Conservation (phyloP, 2,113 vertebrate species). For the Aix galericulata region DNA sequence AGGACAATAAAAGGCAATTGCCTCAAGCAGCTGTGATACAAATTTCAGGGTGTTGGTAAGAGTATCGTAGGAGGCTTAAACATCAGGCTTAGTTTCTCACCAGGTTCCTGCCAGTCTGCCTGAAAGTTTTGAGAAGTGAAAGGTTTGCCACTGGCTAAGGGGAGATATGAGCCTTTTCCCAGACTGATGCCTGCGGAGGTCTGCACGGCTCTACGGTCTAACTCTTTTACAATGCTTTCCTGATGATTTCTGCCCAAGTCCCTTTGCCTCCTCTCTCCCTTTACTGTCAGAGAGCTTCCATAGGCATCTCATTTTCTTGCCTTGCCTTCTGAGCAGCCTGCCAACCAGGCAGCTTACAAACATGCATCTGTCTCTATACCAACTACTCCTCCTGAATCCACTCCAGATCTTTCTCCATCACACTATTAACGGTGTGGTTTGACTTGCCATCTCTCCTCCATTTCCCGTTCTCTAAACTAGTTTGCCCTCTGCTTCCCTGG, state of each 20-base stretch:
- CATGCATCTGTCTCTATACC: neutral
- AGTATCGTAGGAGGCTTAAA: neutral
- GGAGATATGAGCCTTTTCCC: neutral
- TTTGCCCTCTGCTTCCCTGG: neutral
- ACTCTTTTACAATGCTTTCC: neutral
- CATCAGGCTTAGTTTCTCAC: neutral
- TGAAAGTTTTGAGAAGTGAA: neutral
- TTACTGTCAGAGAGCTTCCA: neutral
- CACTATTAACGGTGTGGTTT: neutral
- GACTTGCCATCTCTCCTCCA: neutral
- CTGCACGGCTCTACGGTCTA: neutral
- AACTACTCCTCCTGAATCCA: neutral
- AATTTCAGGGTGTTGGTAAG: neutral
- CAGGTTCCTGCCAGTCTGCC: neutral
- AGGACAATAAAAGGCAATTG: neutral
- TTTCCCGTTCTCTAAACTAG: neutral
- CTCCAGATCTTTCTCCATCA: neutral
- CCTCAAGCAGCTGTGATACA: neutral
- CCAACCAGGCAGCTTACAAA: neutral
- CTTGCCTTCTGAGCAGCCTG: neutral
- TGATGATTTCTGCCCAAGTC: neutral
- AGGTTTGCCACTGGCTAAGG: neutral
- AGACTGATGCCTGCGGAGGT: neutral
- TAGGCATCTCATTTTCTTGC: neutral
- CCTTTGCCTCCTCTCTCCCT: neutral